Conservation (phyloP, 2,113 vertebrate species). For the Sphaerodactylus townsendi region DNA sequence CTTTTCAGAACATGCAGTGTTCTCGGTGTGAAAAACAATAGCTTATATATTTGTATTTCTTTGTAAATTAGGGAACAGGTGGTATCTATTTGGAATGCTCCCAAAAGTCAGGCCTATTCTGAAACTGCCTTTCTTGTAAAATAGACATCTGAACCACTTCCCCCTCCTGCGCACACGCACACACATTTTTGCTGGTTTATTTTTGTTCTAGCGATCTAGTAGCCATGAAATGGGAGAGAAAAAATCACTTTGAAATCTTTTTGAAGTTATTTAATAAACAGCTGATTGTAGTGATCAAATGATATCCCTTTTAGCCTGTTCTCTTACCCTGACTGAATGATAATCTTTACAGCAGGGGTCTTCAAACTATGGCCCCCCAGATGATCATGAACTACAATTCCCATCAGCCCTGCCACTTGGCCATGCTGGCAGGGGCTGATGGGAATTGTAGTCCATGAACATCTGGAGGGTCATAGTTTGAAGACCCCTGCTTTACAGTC, state of each 20-base stretch:
- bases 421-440: too few relatives aligned
- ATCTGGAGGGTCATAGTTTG: too few relatives aligned
- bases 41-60: not conserved
- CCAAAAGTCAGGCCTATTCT: not conserved
- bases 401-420: too few relatives aligned
- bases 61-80: rapidly evolving
- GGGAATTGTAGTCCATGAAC: too few relatives aligned
- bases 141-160: not conserved
- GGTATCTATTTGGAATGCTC: not conserved
- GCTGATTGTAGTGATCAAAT: not conserved
- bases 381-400: too few relatives aligned
- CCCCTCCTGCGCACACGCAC: not conserved
- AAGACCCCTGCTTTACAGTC: too few relatives aligned
- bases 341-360: too few relatives aligned
- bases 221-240: not conserved
- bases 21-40: not conserved
- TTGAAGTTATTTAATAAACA: not conserved
- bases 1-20: not conserved
- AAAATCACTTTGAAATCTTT: not conserved
- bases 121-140: not conserved
- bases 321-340: rapidly evolving
- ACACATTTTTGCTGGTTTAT: rapidly evolving
- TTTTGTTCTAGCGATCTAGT: not conserved
- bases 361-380: too few relatives aligned
- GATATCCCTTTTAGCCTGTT: not conserved